These are phyloP conservation scores for Sesia apiformis DNA, from an alignment of 2,888 invertebrate species.

Conservation along the genomic window DNA sequence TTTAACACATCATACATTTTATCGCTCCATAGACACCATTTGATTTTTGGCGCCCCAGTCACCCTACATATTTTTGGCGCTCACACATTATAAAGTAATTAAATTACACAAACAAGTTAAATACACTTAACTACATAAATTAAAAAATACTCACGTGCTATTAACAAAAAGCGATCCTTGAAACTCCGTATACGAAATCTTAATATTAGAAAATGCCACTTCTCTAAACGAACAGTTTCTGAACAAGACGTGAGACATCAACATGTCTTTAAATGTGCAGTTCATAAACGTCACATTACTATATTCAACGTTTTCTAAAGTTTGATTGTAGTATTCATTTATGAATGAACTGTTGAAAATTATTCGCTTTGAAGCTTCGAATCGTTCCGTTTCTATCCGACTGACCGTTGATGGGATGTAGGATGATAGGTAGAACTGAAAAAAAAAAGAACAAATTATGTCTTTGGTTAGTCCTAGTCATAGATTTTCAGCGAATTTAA, in stretches of 20 bases:
- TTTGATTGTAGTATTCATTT: constrained; percentile 70
- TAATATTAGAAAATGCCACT: constrained; percentile 80
- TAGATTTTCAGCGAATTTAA: no score
- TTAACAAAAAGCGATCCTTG: constrained; percentile 75
- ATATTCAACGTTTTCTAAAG: constrained; percentile 77
- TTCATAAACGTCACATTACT: constrained; percentile 74
- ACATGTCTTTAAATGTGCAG: constrained; percentile 79
- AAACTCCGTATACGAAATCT: constrained; percentile 81
- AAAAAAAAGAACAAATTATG: no score
- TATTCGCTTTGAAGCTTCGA: constrained; percentile 35
- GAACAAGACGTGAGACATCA: constrained; percentile 83
- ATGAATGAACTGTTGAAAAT: constrained; percentile 41
- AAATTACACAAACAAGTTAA: no score
- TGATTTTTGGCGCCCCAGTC: no score
- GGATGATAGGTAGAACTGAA: constrained; percentile 69
- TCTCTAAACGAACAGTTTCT: constrained; percentile 80
- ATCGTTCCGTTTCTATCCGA: constrained; percentile 44
- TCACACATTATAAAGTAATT: no score
- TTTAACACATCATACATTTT: no score
- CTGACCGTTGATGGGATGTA: constrained; percentile 67
- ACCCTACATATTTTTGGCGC: no score
- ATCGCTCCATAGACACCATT: no score
- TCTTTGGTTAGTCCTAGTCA: not conserved
- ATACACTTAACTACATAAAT: not conserved
- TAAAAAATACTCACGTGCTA: constrained; percentile 68